phyloP scores from a whole-genome alignment of 2,888 invertebrate genomes.

The Linnaemya tessellans region DNA sequence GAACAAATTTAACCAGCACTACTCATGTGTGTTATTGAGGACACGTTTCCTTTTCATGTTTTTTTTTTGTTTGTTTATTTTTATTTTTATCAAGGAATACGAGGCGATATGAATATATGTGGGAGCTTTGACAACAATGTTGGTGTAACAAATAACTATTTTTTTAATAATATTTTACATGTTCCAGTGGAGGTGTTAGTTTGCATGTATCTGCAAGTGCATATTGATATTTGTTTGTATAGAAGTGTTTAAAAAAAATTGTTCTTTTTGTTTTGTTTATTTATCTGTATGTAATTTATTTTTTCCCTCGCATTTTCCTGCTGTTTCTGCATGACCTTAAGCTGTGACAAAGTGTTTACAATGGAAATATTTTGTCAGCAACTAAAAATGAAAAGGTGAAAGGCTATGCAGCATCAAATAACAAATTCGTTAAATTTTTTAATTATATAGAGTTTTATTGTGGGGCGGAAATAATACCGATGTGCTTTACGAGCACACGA shows the following conservation, averaged over 20 bases:
- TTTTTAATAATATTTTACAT: neutral
- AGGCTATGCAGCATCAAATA: constrained; percentile 24
- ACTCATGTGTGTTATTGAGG: constrained; percentile 47
- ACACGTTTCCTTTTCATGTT: constrained; percentile 53
- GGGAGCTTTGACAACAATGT: constrained; percentile 4
- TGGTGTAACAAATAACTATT: constrained; percentile 7
- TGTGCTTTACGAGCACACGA: too few species aligned
- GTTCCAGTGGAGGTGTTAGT: neutral
- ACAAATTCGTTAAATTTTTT: neutral
- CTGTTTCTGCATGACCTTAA: constrained; percentile 55
- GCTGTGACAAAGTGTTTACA: constrained; percentile 64
- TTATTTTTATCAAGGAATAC: neutral
- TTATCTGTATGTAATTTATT: constrained; percentile 14
- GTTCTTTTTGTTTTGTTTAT: constrained; percentile 25
- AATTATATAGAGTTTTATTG: neutral
- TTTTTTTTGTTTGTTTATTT: constrained; percentile 13
- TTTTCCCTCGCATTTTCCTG: constrained; percentile 1
- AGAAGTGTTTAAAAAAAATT: neutral
- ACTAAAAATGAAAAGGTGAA: constrained; percentile 5
- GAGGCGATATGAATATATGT: neutral
- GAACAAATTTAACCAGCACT: neutral
- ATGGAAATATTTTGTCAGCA: constrained; percentile 25
- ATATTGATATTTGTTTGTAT: neutral
- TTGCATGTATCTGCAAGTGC: neutral
- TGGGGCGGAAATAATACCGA: too few species aligned